phyloP scores from a whole-genome alignment of 2,888 invertebrate genomes.

The Cataglyphis albicans region DNA sequence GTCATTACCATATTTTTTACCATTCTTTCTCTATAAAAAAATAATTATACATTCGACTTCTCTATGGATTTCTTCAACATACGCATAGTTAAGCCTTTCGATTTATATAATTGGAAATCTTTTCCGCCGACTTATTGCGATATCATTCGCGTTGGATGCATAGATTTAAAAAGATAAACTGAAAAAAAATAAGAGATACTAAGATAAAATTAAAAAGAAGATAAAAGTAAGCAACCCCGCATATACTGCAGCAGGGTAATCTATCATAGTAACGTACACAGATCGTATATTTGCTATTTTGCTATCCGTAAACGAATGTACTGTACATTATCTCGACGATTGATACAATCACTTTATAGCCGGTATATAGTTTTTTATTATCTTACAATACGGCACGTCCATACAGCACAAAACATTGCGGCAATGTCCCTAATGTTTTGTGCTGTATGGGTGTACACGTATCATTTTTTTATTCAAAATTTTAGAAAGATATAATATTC shows the following conservation, averaged over 20 bases:
- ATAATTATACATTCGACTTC: slow-evolving; percentile 9
- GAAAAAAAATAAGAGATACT: not conserved
- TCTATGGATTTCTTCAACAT: not conserved
- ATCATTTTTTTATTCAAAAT: slow-evolving; percentile 67
- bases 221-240: not conserved
- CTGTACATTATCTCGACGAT: slow-evolving; percentile 70
- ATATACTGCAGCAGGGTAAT: slow-evolving; percentile 51
- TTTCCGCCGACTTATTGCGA: not conserved
- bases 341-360: slow-evolving; percentile 75
- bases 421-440: too few relatives aligned
- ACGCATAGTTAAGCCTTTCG: not conserved
- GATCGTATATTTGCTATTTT: slow-evolving; percentile 48
- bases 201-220: not conserved
- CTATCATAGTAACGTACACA: slow-evolving; percentile 49
- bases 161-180: not conserved
- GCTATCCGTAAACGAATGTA: slow-evolving; percentile 62
- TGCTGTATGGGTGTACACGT: not conserved
- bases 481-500: slow-evolving; percentile 59
- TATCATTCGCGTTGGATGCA: not conserved
- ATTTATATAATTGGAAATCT: not conserved
- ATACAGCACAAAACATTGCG: too few relatives aligned
- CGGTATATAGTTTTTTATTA: slow-evolving; percentile 56
- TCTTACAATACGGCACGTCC: slow-evolving; percentile 59
- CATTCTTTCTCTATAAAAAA: slow-evolving; percentile 9
- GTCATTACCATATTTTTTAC: not conserved